Base-by-base conservation (phyloP, 2,797 vertebrate species). In the Oryzias dopingdopingensis region DNA sequence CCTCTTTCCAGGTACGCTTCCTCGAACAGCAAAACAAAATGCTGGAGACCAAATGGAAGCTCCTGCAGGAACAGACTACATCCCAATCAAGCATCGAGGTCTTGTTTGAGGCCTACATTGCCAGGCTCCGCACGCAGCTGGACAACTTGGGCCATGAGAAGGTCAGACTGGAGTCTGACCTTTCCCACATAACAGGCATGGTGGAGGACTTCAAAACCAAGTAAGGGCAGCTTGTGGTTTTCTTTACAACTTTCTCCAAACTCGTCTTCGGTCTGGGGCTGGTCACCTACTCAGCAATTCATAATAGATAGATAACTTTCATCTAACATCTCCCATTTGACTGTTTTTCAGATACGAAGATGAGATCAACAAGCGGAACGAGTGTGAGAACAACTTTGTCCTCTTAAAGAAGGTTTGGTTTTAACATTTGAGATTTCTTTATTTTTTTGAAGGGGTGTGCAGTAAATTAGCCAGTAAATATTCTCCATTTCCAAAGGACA, bases 321-420 rank as follows among this genome's bases (percentile, higher is more conserved):
- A 6, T 17, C 32, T 12, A 37, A 12, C 32, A 12, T 37, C 32
- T 7, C 18, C 16, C 7, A 12, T 10, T 32, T 1, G 62, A 1
- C 56, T 18, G 29, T 59, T 56, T 59, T 14, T n/a, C 74, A 99
- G 96, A 61, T 98, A 96, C 0, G 94, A 99, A 72, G 95, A 95
- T 0, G 96, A 98, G 81, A 95, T 98, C 85, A 94, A 94, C 89
- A 93, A 81, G 56, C 94, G 94, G 17, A 92, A 92, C 0, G 78
- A 91, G 1, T 93, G 91, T 0, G 96, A 99, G 77, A 97, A 98
- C 6, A 93, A 90, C 45, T 98, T 98, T 64, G 95, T 97, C 65
- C 64, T 96, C 42, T 73, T 94, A 6, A 98, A 98, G 88, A 98
- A 98, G 94, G 96, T 98, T 63, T 67, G 86, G 79, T 53, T n/a